A percentile compares a stretch with the other conserved stretches of the same genome.
phyloP scores from a whole-genome alignment of 1,140 invertebrate genomes.

The Steinernema feltiae region DNA sequence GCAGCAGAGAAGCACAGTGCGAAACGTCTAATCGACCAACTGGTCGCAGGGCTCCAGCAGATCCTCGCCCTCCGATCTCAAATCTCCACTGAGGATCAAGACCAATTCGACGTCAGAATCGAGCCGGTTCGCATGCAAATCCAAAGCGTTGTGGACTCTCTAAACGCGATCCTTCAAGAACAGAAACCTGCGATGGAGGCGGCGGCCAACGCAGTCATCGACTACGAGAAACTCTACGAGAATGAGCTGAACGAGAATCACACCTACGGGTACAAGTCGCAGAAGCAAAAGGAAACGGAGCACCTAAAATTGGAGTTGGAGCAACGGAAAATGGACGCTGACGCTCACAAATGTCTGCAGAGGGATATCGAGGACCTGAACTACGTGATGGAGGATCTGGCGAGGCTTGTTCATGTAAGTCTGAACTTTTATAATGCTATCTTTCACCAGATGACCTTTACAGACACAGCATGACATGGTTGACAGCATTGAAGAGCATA shows the following conservation, averaged over 20 bases:
- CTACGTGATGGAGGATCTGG: conserved; percentile 44
- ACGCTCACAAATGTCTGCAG: conserved; percentile 38
- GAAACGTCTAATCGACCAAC: conserved; percentile 24
- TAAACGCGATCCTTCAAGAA: neutral
- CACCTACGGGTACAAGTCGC: neutral
- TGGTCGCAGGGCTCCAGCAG: conserved; percentile 28
- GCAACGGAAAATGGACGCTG: conserved; percentile 35
- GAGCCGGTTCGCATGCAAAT: conserved; percentile 29
- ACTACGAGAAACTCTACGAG: neutral
- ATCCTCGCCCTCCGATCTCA: conserved; percentile 27
- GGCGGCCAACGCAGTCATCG: too few species aligned
- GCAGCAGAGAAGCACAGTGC: neutral
- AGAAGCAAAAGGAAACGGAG: conserved; percentile 21
- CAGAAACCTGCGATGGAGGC: too few species aligned
- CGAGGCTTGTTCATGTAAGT: conserved; percentile 41
- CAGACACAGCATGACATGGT: conserved; percentile 44
- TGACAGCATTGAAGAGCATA: conserved; percentile 47
- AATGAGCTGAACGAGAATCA: neutral
- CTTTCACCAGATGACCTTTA: neutral
- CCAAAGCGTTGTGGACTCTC: neutral
- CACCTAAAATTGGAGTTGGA: neutral
- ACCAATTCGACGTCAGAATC: conserved; percentile 27
- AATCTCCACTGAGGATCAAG: conserved; percentile 11
- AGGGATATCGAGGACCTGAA: conserved; percentile 45
- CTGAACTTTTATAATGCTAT: neutral